These are phyloP conservation scores for Brachionus asplanchnoidis DNA, from an alignment of 1,140 invertebrate species.

Conservation along the genomic window DNA sequence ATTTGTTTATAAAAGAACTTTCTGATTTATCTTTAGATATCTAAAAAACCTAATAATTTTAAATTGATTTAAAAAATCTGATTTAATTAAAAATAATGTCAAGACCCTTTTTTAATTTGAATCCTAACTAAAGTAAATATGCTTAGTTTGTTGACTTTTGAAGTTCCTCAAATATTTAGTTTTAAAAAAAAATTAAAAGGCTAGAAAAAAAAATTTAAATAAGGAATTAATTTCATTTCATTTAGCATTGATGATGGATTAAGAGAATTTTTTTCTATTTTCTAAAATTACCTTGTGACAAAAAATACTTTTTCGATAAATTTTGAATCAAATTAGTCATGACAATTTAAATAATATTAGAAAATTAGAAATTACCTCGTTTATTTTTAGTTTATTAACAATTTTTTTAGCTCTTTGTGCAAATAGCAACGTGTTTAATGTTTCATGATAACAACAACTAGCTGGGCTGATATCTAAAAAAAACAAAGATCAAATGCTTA, in stretches of 20 bases:
- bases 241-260: background rate
- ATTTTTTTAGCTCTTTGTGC: conserved; percentile 64
- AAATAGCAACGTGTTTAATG: conserved; percentile 64
- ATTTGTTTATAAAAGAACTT: too few relatives aligned
- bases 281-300: background rate
- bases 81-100: too few relatives aligned
- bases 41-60: background rate
- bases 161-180: background rate
- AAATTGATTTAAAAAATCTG: background rate
- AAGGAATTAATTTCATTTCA: background rate
- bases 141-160: background rate
- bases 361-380: conserved; percentile 55
- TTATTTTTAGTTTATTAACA: conserved; percentile 61
- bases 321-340: background rate
- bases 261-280: background rate
- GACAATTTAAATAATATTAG: background rate
- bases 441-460: conserved; percentile 66
- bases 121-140: background rate
- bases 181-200: background rate
- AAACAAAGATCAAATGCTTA: conserved; percentile 48
- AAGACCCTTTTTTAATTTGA: background rate
- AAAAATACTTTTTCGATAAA: background rate
- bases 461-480: conserved; percentile 65
- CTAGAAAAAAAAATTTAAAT: background rate
- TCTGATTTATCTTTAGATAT: too few relatives aligned